These are phyloP conservation scores for Passer domesticus DNA, from an alignment of 2,113 vertebrate genomes.

Conservation along the genomic window DNA sequence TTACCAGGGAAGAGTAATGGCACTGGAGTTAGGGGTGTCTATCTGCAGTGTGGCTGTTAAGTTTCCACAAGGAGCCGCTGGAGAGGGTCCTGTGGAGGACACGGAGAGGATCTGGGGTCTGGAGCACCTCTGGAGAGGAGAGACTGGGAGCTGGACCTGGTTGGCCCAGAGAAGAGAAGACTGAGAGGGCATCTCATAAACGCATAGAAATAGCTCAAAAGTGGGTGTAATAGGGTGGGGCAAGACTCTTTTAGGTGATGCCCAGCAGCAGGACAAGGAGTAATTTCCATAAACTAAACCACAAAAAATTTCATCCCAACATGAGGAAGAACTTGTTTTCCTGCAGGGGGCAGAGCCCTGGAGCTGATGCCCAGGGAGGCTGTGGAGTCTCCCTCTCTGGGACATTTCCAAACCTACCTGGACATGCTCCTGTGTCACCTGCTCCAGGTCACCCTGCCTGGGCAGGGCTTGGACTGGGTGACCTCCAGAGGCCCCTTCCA, in stretches of 20 bases:
- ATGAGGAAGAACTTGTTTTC: not conserved
- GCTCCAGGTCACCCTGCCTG: not conserved
- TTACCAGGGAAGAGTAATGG: not conserved
- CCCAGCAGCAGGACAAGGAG: not conserved
- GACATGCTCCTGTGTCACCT: not conserved
- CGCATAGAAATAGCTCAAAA: not conserved
- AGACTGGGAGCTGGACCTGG: not conserved
- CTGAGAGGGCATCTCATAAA: not conserved
- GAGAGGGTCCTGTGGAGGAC: not conserved
- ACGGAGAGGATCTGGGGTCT: not conserved
- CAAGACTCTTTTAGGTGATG: not conserved
- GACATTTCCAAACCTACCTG: not conserved
- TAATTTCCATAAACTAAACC: not conserved
- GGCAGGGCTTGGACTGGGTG: not conserved
- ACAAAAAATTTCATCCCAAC: not conserved
- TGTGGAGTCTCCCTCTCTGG: not conserved
- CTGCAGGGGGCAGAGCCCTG: not conserved
- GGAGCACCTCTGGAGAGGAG: not conserved
- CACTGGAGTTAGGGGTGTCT: not conserved
- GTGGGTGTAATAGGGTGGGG: not conserved
- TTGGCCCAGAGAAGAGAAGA: not conserved
- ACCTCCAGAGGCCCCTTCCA: not conserved
- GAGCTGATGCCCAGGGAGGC: not conserved
- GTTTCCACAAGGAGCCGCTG: not conserved
- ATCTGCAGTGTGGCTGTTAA: not conserved